Evolutionary conservation across 1,140 invertebrate species (phyloP).

Genomic region (Drosophila lacertosa): DNA sequence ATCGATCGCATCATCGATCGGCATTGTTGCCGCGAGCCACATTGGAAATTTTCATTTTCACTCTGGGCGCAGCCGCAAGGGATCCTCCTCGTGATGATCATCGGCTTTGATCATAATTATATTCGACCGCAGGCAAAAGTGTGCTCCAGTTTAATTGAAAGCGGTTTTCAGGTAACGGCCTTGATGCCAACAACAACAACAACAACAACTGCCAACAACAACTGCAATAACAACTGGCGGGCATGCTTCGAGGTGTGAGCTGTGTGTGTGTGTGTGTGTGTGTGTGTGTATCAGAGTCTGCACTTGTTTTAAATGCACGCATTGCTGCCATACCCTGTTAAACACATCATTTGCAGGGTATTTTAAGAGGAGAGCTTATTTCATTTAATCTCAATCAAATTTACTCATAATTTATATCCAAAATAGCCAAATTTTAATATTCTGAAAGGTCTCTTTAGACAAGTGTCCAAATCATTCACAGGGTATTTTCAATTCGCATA

Average conservation of each 20-base stretch:
- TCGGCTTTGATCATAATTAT: slow-evolving; percentile 29
- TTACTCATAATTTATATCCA: no score
- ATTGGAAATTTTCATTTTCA: slow-evolving; percentile 77
- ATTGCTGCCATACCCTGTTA: slow-evolving; percentile 5
- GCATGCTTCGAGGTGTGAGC: slow-evolving; percentile 41
- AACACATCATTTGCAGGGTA: not conserved
- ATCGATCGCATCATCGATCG: no score
- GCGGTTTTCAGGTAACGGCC: slow-evolving; percentile 72
- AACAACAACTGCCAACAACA: slow-evolving; percentile 21
- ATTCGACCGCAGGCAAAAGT: slow-evolving; percentile 76
- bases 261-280: no score
- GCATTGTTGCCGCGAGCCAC: slow-evolving; percentile 52
- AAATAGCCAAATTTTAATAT: no score
- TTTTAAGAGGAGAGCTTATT: no score
- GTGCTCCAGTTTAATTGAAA: slow-evolving; percentile 82
- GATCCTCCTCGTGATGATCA: slow-evolving; percentile 41
- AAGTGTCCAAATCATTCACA: no score
- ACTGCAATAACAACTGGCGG: not conserved
- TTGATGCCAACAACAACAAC: slow-evolving; percentile 45
- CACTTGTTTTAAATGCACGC: slow-evolving; percentile 29
- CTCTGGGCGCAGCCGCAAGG: slow-evolving; percentile 70
- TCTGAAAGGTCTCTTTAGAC: no score
- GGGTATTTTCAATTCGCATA: not conserved
- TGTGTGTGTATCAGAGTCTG: slow-evolving; percentile 26
- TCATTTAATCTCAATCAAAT: no score